Base-by-base conservation (phyloP, 2,797 vertebrate genomes). In the Sciurus carolinensis region DNA sequence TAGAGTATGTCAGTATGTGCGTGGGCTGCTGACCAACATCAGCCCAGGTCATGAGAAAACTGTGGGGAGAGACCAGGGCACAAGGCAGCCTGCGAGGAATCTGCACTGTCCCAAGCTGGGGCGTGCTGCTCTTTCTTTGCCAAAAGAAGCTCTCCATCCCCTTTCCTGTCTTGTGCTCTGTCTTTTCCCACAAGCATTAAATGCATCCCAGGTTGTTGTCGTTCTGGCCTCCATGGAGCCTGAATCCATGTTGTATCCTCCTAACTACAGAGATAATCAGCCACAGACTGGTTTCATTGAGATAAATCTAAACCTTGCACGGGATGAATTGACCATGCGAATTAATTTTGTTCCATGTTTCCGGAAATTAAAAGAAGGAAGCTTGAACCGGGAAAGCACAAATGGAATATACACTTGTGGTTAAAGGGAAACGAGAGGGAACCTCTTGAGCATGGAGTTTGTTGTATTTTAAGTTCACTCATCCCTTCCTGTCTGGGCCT, bases 281-380 rank as follows among this genome's bases (percentile, higher is more conserved):
- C 26, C 20, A 18, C 28, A 85, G 26, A 44, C 73, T 42, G 59
- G 73, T 87, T 95, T 90, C 39, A 75, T 72, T 33, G 89, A 94
- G 81, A 33, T 90, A 94, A 71, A 84, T 87, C 77, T 67, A 77
- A 94, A 72, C 47, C 33, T 81, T 90, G 33, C 44, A n/a, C 57
- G 83, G n/a, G 30, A 76, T 80, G 87, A 91, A 77, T 90, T 87
- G 91, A 77, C 67, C 81, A 73, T 69, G 67, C 39, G 92, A 87
- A 94, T 90, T 80, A 87, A 81, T 95, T 95, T 67, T 95, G 91
- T 87, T 26, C n/a, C 22, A 6, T 33, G 47, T 85, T 86, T 50
- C 2, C 7, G 81, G 62, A 84, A 77, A 95, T 81, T 94, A 71
- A 91, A 95, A 89, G 69, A 94, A 81, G 36, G 71, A 90, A 87